phyloP scores from a whole-genome alignment of 2,113 vertebrate species.

The Myotis lucifugus region DNA sequence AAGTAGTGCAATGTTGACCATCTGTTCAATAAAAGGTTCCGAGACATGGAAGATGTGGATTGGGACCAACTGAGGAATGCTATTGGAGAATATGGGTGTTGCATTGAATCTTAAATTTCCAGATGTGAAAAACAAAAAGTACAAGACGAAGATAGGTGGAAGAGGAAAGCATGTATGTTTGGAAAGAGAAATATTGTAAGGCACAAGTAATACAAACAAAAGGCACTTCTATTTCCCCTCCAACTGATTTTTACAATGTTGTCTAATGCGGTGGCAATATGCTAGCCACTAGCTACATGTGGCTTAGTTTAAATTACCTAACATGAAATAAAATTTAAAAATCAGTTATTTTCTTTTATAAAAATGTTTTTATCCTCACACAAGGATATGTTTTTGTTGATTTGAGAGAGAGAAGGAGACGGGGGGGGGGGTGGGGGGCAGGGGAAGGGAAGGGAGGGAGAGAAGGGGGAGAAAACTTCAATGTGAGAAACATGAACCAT shows the following conservation, averaged over 20 bases:
- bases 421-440: too few relatives aligned
- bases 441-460: too few relatives aligned
- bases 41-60: background rate
- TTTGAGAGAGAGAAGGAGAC: too few relatives aligned
- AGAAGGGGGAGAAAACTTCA: too few relatives aligned
- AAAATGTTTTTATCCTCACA: too few relatives aligned
- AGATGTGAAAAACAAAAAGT: slow-evolving; percentile 30
- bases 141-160: background rate
- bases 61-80: background rate
- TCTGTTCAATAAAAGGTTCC: background rate
- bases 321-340: slow-evolving; percentile 34
- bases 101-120: background rate
- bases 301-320: slow-evolving; percentile 26
- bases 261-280: background rate
- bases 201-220: slow-evolving; percentile 1
- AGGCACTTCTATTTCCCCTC: background rate
- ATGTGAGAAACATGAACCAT: too few relatives aligned
- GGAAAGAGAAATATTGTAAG: background rate
- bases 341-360: background rate
- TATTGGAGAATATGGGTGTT: background rate
- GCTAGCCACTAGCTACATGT: background rate
- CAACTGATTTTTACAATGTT: background rate
- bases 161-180: background rate
- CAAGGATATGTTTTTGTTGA: too few relatives aligned
- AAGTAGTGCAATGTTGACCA: background rate